Evolutionary conservation across 2,113 vertebrate species (phyloP), one percentile per base, ranked within the genome.

Genomic region (Hucho hucho): DNA sequence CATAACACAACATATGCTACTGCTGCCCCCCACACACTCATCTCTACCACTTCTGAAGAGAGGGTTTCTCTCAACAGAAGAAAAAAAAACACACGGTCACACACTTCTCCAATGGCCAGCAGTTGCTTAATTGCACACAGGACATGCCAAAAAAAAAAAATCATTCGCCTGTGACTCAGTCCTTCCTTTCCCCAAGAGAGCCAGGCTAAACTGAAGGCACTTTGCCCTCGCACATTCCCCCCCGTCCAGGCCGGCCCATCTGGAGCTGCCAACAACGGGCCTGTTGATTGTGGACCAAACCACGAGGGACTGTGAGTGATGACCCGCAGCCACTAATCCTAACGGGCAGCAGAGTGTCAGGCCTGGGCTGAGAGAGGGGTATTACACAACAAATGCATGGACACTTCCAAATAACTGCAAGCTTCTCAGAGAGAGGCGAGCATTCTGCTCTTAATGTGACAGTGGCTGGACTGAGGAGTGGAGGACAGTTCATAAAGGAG

Each of bases 261-360:
- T 89, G 85, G 84, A 73, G 73, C 80, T 67, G 79, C 37, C 83
- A 87, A 88, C 85, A 88, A 87, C 70, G 73, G 75, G 46, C 71
- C 67, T 68, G 79, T 65, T 78, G 81, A 89, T 70, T 64, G 43
- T 79, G 58, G 46, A 32, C 67, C 64, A 73, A 76, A 16, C 79
- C 78, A 80, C 53, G 6, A 46, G 78, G 72, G 78, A 86, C 28
- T 61, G 75, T 64, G 77, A 77, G 68, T 43, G 37, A 28, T 76
- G 83, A 85, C 74, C 73, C 76, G 26, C 56, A 74, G 81, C 74
- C 74, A 69, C 77, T 79, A 76, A 78, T 77, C 58, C 70, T 47
- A 65, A 43, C 32, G 32, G 37, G 71, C n/a, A 49, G n/a, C 53
- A 28, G 43, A 72, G 67, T 61, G 71, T 80, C 70, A 61, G 43